A percentile compares a stretch with the other conserved stretches of the same genome.
Evolutionary conservation across 2,797 vertebrate genomes (phyloP).

Genomic region (Allobates femoralis): DNA sequence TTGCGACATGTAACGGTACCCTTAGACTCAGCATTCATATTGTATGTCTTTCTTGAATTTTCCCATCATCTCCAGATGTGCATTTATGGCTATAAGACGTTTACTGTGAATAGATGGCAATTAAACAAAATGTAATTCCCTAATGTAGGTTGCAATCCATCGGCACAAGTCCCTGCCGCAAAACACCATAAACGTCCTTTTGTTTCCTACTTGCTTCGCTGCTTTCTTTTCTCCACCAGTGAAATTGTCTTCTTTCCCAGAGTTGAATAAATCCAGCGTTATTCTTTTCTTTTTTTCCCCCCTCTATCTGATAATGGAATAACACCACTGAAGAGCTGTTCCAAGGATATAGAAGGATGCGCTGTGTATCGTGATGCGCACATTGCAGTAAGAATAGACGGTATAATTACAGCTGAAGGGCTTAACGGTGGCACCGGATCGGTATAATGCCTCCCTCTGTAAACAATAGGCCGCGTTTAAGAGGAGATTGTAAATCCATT

Average conservation of each 20-base stretch:
- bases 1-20: too few relatives aligned
- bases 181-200: background rate
- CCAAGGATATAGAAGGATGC: background rate
- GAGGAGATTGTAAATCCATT: conserved; percentile 38
- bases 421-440: background rate
- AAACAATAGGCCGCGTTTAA: conserved; percentile 46
- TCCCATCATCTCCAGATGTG: too few relatives aligned
- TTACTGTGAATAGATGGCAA: too few relatives aligned
- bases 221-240: background rate
- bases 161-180: too few relatives aligned
- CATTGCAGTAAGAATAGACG: background rate
- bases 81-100: too few relatives aligned
- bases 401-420: conserved; percentile 15
- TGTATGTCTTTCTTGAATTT: too few relatives aligned
- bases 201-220: background rate
- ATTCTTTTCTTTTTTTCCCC: background rate
- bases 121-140: too few relatives aligned
- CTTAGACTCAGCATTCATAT: too few relatives aligned
- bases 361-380: background rate
- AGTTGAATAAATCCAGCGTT: background rate
- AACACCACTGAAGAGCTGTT: background rate
- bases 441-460: conserved; percentile 22
- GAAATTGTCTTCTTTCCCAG: background rate
- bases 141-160: too few relatives aligned
- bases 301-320: background rate